Conservation (phyloP, 2,113 vertebrate species). For the Fregata magnificens region DNA sequence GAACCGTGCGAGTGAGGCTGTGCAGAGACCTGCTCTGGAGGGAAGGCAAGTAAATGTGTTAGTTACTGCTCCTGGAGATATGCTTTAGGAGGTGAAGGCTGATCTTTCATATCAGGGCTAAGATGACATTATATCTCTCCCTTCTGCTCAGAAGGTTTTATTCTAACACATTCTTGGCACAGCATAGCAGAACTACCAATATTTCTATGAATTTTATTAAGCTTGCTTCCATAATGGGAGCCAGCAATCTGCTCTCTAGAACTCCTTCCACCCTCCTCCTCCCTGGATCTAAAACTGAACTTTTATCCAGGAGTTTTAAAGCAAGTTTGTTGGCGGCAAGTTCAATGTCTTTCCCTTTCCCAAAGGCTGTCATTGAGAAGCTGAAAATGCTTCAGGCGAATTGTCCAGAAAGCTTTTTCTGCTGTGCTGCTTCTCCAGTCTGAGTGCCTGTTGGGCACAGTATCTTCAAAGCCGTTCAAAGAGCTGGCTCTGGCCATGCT, state of each 20-base stretch:
- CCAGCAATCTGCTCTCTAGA: slow-evolving; percentile 33
- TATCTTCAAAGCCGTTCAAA: neutral
- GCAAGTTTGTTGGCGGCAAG: neutral
- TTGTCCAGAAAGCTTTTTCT: neutral
- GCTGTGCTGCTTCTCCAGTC: neutral
- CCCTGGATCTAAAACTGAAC: neutral
- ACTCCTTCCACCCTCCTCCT: neutral
- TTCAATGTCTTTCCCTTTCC: neutral
- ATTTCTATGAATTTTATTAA: slow-evolving; percentile 55
- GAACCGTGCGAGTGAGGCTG: neutral
- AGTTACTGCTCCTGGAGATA: neutral
- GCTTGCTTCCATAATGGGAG: neutral
- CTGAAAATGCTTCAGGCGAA: neutral
- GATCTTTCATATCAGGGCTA: neutral
- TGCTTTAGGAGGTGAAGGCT: neutral
- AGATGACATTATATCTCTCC: slow-evolving; percentile 8
- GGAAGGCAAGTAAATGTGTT: neutral
- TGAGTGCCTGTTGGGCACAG: neutral
- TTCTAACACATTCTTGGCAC: slow-evolving; percentile 39
- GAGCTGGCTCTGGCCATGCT: neutral
- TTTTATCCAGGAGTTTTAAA: neutral
- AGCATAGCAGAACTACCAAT: slow-evolving; percentile 20
- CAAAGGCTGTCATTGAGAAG: neutral
- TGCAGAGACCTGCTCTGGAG: neutral
- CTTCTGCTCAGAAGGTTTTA: slow-evolving; percentile 16